Conservation (phyloP, 1,140 invertebrate species). For the Nasonia longicornis region DNA sequence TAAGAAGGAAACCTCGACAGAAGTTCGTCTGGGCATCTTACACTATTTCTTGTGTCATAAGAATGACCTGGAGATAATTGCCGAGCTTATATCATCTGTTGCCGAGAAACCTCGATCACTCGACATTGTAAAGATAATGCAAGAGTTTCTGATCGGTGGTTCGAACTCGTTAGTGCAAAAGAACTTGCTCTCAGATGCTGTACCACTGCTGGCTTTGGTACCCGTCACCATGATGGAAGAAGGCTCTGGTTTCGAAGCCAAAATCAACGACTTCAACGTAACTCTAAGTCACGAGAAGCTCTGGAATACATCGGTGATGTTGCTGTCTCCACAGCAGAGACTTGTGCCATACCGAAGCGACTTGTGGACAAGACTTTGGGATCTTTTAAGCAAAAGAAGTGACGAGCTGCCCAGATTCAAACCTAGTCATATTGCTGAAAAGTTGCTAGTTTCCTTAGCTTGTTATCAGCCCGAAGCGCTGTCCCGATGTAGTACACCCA, state of each 20-base stretch:
- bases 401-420: conserved; percentile 75
- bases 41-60: conserved; percentile 84
- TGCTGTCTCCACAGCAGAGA: conserved; percentile 84
- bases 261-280: conserved; percentile 67
- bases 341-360: conserved; percentile 83
- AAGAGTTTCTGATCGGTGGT: conserved; percentile 82
- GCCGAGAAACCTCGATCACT: conserved; percentile 69
- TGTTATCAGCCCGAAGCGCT: conserved; percentile 89
- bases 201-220: conserved; percentile 75
- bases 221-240: conserved; percentile 77
- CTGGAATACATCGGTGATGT: conserved; percentile 84
- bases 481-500: conserved; percentile 84
- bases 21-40: conserved; percentile 80
- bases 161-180: conserved; percentile 79
- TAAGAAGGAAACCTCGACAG: conserved; percentile 73
- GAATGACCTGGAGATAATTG: conserved; percentile 77
- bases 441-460: conserved; percentile 80
- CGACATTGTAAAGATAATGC: conserved; percentile 74
- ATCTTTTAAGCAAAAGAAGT: conserved; percentile 72
- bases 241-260: conserved; percentile 68
- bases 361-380: conserved; percentile 86
- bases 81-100: conserved; percentile 71
- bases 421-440: conserved; percentile 78
- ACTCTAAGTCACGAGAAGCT: conserved; percentile 76
- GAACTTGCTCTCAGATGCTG: conserved; percentile 77